Conservation (phyloP, 2,113 vertebrate species). For the Cisticola juncidis region DNA sequence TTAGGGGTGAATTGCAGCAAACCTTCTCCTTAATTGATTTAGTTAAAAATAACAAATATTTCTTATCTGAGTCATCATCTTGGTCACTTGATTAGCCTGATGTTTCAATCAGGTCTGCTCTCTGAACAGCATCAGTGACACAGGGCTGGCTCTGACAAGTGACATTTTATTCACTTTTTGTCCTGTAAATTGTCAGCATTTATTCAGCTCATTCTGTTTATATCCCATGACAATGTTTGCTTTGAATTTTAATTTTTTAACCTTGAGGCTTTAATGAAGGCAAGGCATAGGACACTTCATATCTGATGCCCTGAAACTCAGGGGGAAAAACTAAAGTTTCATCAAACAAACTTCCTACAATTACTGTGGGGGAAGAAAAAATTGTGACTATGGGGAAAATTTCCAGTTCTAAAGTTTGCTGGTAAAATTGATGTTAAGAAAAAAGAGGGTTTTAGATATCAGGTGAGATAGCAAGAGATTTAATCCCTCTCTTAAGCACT, state of each 20-base stretch:
- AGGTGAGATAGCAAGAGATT: neutral
- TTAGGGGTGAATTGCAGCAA: neutral
- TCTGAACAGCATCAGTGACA: neutral
- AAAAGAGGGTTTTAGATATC: neutral
- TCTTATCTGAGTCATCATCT: neutral
- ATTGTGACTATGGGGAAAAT: neutral
- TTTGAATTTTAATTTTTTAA: slow-evolving; percentile 11
- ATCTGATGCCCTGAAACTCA: neutral
- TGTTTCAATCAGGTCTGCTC: neutral
- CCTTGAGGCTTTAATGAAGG: neutral
- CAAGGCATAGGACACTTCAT: neutral
- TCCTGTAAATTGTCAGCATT: neutral
- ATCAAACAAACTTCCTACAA: neutral
- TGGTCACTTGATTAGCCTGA: neutral
- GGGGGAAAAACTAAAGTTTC: neutral
- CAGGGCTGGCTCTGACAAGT: neutral
- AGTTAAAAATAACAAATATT: neutral
- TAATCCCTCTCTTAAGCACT: neutral
- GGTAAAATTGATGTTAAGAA: neutral
- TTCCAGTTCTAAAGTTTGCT: neutral
- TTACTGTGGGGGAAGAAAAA: neutral
- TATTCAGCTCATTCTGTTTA: neutral
- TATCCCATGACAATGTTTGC: neutral
- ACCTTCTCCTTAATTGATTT: neutral
- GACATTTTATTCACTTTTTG: neutral